These are phyloP conservation scores for Entosphenus tridentatus DNA, from an alignment of 2,113 vertebrate genomes.

Conservation along the genomic window DNA sequence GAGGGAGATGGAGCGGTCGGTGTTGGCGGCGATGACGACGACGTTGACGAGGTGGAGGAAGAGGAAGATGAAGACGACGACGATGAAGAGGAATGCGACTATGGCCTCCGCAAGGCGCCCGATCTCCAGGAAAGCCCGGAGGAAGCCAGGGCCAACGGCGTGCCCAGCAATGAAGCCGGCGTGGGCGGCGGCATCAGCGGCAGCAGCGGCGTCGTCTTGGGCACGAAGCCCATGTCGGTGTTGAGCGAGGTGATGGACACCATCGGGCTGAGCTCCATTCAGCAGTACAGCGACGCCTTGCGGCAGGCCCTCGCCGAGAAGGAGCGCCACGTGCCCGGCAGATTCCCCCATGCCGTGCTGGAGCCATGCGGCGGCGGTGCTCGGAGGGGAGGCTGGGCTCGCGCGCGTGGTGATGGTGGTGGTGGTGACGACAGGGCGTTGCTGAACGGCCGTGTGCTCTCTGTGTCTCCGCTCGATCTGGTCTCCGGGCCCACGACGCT, in stretches of 20 bases:
- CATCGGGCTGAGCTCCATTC: slow-evolving; percentile 1
- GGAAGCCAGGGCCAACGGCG: background rate
- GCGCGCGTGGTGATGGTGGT: background rate
- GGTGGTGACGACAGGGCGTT: background rate
- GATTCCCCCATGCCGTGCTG: background rate
- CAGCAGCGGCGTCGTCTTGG: too few relatives aligned
- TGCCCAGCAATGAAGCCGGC: background rate
- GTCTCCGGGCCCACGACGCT: background rate
- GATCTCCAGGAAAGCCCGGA: background rate
- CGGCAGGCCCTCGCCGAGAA: slow-evolving; percentile 4
- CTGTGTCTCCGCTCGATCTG: background rate
- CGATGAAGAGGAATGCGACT: background rate
- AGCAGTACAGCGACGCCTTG: slow-evolving; percentile 1
- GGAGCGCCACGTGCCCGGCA: background rate
- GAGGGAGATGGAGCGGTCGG: slow-evolving; percentile 1
- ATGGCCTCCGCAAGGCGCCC: background rate
- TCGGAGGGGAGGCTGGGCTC: background rate
- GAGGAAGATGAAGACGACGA: background rate
- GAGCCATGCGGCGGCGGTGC: background rate
- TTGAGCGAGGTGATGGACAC: slow-evolving; percentile 1
- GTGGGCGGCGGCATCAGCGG: too few relatives aligned
- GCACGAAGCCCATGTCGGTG: background rate
- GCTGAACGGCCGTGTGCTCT: background rate
- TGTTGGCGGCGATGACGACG: background rate
- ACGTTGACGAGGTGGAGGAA: background rate